Percentiles rank a stretch among this genome's conserved stretches.
Evolutionary conservation across 2,113 vertebrate species (phyloP).

Genomic region (Todiramphus chloris): DNA sequence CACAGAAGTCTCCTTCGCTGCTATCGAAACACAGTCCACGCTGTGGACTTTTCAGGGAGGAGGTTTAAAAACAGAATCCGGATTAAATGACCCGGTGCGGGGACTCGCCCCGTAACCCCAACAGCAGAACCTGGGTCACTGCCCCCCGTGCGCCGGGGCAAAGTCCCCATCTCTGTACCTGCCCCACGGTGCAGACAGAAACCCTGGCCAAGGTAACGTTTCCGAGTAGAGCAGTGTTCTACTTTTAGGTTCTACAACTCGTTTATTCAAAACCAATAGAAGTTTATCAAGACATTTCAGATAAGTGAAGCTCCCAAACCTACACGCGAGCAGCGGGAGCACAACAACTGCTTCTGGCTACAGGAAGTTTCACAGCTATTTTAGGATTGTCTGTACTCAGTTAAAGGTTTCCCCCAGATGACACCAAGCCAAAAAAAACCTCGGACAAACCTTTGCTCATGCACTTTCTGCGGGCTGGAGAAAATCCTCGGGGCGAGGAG

Average conservation of each 20-base stretch:
- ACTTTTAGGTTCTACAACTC: background rate
- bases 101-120: background rate
- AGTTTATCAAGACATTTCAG: background rate
- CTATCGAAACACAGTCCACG: background rate
- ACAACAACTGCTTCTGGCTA: background rate
- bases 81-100: background rate
- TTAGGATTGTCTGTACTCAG: background rate
- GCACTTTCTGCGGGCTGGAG: background rate
- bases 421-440: background rate
- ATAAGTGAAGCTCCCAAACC: background rate
- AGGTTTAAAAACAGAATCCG: background rate
- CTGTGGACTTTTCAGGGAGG: constrained; percentile 16
- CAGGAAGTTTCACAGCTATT: background rate
- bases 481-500: background rate
- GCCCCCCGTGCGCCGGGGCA: background rate
- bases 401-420: background rate
- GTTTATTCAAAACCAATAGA: background rate
- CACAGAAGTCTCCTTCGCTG: background rate
- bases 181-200: rapidly evolving
- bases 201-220: rapidly evolving
- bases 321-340: background rate
- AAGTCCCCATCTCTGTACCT: background rate
- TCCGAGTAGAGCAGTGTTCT: rapidly evolving
- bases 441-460: background rate
- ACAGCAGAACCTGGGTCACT: background rate